phyloP scores from a whole-genome alignment of 2,113 vertebrate genomes.

The Ptyas mucosa region DNA sequence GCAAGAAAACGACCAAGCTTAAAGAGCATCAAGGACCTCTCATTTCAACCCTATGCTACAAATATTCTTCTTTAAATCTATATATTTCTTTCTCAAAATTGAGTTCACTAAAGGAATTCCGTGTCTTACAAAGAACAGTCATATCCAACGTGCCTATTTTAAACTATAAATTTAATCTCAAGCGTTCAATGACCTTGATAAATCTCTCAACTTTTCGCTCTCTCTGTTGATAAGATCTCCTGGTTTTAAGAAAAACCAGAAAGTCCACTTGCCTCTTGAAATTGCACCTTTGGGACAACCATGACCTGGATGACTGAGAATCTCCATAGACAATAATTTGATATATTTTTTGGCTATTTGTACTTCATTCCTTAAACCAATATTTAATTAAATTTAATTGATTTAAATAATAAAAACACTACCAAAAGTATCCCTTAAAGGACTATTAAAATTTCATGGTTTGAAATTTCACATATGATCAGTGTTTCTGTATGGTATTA shows the following conservation, averaged over 20 bases:
- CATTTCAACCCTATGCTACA: neutral
- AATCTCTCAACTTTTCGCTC: slow-evolving; percentile 55
- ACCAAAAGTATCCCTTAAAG: slow-evolving; percentile 32
- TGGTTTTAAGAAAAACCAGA: neutral
- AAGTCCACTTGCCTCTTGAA: no score
- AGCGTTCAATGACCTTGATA: slow-evolving; percentile 56
- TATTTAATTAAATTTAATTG: slow-evolving; percentile 37
- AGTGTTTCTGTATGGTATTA: slow-evolving; percentile 29
- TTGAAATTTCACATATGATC: slow-evolving; percentile 29
- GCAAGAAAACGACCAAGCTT: no score
- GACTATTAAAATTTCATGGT: slow-evolving; percentile 32
- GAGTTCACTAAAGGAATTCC: slow-evolving; percentile 28
- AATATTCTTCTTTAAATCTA: neutral
- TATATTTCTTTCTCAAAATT: neutral
- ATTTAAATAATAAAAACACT: slow-evolving; percentile 57
- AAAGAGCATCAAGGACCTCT: neutral
- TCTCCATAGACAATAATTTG: slow-evolving; percentile 7
- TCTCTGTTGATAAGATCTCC: slow-evolving; percentile 49
- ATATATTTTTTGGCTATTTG: slow-evolving; percentile 11
- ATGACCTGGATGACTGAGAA: no score
- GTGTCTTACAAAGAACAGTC: slow-evolving; percentile 40
- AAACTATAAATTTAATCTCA: slow-evolving; percentile 47
- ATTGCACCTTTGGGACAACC: no score
- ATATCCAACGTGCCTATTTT: slow-evolving; percentile 49
- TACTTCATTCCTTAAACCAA: slow-evolving; percentile 33